These are phyloP conservation scores for Aricia artaxerxes DNA, from an alignment of 2,888 invertebrate genomes.

Conservation along the genomic window DNA sequence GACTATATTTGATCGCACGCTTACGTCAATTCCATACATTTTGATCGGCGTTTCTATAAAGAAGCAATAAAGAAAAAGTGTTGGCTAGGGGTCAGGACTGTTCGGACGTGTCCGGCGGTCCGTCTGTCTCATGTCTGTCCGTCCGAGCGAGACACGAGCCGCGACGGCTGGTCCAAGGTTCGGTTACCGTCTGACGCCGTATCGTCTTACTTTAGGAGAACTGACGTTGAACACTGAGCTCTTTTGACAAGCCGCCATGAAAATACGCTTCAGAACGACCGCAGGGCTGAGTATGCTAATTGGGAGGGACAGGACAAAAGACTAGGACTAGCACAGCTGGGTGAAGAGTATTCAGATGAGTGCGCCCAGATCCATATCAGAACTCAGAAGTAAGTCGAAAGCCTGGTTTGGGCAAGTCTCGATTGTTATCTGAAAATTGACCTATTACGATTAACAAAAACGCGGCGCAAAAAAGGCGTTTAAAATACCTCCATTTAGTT, in stretches of 20 bases:
- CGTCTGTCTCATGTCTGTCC: conserved; percentile 53
- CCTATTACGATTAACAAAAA: no score
- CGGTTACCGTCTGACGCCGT: conserved; percentile 66
- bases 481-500: no score
- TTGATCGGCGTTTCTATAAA: no score
- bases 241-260: conserved; percentile 25
- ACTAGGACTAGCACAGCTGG: not conserved
- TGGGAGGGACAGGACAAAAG: conserved; percentile 1
- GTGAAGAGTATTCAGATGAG: not conserved
- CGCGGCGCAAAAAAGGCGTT: no score
- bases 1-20: no score
- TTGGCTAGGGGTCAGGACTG: no score
- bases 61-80: no score
- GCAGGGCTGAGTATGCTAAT: not conserved
- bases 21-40: no score
- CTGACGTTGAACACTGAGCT: conserved; percentile 14
- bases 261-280: conserved; percentile 4
- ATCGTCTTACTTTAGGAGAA: conserved; percentile 42
- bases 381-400: not conserved
- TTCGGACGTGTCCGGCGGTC: conserved; percentile 48
- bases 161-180: conserved; percentile 56
- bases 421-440: no score
- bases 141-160: conserved; percentile 58
- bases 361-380: not conserved
- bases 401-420: no score